Evolutionary conservation across 2,797 vertebrate species (phyloP).

Genomic region (Betta splendens): DNA sequence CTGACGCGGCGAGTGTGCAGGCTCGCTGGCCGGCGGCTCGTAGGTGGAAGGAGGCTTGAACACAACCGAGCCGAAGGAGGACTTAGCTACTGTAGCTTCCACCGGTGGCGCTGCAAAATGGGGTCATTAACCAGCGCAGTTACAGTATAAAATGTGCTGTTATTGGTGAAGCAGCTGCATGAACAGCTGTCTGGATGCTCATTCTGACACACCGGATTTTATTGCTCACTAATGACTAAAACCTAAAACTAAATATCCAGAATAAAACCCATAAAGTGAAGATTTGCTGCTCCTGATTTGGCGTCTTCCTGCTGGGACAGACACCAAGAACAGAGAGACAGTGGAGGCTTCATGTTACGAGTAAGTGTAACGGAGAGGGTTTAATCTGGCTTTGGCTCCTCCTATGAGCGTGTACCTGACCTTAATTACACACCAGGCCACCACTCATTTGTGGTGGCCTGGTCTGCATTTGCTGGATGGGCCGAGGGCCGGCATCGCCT

Average conservation of each 20-base stretch:
- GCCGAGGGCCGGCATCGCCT: constrained; percentile 20
- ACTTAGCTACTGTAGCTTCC: constrained; percentile 28
- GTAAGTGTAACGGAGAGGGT: constrained; percentile 38
- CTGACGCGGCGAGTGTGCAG: constrained; percentile 29
- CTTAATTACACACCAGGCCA: constrained; percentile 64
- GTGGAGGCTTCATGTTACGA: constrained; percentile 24
- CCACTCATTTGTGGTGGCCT: constrained; percentile 50
- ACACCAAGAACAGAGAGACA: constrained; percentile 11
- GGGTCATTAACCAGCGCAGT: no score
- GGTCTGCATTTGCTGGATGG: constrained; percentile 22
- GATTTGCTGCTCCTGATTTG: constrained; percentile 14
- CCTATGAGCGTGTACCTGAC: constrained; percentile 42
- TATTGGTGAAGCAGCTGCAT: no score
- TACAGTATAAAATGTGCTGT: no score
- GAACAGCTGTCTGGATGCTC: constrained; percentile 7
- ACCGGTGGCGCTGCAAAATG: constrained; percentile 24
- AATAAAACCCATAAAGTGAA: background rate
- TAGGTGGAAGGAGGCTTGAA: constrained; percentile 38
- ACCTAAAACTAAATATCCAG: constrained; percentile 1
- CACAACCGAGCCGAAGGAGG: constrained; percentile 45
- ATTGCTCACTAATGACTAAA: constrained; percentile 1
- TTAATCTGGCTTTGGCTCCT: constrained; percentile 22
- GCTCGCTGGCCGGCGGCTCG: constrained; percentile 10
- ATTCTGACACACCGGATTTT: background rate
- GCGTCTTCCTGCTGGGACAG: constrained; percentile 3